A percentile compares a stretch with the other conserved stretches of the same genome.
Evolutionary conservation across 2,113 vertebrate species (phyloP).

Genomic region (Pluvialis apricaria): DNA sequence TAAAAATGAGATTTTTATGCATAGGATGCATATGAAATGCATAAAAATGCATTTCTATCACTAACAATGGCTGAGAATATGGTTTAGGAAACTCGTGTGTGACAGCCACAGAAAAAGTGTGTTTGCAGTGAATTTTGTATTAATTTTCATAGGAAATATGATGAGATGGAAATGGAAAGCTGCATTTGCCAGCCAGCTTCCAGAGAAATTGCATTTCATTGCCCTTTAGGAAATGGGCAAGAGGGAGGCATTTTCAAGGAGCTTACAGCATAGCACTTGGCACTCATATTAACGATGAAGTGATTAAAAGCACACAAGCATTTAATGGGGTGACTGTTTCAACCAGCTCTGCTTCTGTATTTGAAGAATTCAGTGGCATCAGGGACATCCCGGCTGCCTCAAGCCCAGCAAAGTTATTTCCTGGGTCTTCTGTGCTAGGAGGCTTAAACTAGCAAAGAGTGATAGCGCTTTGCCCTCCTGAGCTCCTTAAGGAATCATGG

Average conservation of each 20-base stretch:
- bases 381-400: background rate
- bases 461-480: background rate
- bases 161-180: background rate
- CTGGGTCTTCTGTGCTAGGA: background rate
- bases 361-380: background rate
- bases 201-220: background rate
- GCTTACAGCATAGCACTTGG: background rate
- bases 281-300: background rate
- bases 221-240: background rate
- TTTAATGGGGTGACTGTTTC: background rate
- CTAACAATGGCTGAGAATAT: background rate
- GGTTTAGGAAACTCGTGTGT: background rate
- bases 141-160: background rate
- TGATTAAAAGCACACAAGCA: background rate
- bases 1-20: conserved; percentile 10
- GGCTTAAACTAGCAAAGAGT: background rate
- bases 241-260: background rate
- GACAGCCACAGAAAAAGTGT: background rate
- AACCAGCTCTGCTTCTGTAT: background rate
- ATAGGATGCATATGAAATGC: background rate
- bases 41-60: conserved; percentile 2
- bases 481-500: background rate
- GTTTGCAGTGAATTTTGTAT: background rate
- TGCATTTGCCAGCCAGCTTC: background rate
- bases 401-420: background rate